phyloP scores from a whole-genome alignment of 2,113 vertebrate species.

The Tichodroma muraria region DNA sequence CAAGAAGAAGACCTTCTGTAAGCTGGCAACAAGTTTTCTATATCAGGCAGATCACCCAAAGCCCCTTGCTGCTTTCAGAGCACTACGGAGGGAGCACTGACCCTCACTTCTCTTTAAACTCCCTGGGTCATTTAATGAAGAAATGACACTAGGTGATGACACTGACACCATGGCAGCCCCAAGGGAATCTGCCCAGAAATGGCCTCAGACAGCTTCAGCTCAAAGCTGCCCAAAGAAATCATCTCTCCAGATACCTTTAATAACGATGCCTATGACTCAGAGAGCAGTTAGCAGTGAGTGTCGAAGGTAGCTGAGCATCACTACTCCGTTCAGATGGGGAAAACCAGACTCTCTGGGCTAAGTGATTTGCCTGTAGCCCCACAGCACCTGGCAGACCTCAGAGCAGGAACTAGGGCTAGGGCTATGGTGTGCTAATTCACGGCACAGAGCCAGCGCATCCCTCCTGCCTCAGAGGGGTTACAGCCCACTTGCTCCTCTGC shows the following conservation, averaged over 20 bases:
- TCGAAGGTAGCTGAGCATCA: slow-evolving; percentile 16
- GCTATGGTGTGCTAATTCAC: neutral
- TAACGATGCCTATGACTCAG: neutral
- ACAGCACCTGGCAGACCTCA: slow-evolving; percentile 38
- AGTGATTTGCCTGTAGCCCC: slow-evolving; percentile 30
- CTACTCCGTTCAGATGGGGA: slow-evolving; percentile 33
- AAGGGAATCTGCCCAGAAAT: neutral
- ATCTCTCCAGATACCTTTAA: neutral
- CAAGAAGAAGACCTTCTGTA: neutral
- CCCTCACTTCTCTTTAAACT: neutral
- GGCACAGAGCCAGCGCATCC: neutral
- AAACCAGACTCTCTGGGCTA: neutral
- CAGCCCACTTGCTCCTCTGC: neutral
- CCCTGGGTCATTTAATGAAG: neutral
- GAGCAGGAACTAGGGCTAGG: slow-evolving; percentile 1
- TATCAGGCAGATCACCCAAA: neutral
- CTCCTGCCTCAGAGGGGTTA: neutral
- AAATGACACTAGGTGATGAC: neutral
- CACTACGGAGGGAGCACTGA: neutral
- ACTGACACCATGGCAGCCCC: neutral
- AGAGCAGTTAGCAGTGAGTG: neutral
- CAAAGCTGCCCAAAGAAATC: neutral
- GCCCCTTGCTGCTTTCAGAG: neutral
- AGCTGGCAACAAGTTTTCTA: neutral
- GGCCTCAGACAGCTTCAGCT: neutral